Percentiles rank a stretch among this genome's conserved stretches.
phyloP scores from a whole-genome alignment of 2,888 invertebrate species.

The Caradrina kadenii region DNA sequence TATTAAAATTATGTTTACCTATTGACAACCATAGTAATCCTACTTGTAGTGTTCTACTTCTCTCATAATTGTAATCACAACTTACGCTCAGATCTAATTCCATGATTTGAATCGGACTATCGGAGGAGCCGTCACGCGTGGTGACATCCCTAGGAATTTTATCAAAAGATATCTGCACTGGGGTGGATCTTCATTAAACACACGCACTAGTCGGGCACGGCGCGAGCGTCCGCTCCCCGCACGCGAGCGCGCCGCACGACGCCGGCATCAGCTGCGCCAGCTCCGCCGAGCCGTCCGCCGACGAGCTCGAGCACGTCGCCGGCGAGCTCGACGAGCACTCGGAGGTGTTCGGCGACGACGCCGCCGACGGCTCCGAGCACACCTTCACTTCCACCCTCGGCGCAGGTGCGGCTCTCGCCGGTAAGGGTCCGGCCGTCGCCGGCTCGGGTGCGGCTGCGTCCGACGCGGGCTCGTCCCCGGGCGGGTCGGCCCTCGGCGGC shows the following conservation, averaged over 20 bases:
- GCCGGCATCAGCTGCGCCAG: constrained; percentile 8
- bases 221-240: background rate
- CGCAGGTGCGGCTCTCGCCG: background rate
- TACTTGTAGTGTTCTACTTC: background rate
- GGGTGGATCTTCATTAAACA: background rate
- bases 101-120: background rate
- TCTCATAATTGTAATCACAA: background rate
- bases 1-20: background rate
- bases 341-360: background rate
- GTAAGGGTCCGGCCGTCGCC: background rate
- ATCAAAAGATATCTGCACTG: background rate
- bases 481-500: background rate
- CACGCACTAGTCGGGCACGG: background rate
- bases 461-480: background rate
- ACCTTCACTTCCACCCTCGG: background rate
- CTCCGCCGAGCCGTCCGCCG: background rate
- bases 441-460: background rate
- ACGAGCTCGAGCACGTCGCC: background rate
- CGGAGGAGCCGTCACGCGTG: background rate
- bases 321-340: constrained; percentile 4
- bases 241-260: constrained; percentile 4
- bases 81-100: background rate
- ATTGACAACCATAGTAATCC: background rate
- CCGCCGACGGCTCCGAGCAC: background rate
- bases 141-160: background rate